A percentile compares a stretch with the other conserved stretches of the same genome.
phyloP scores from a whole-genome alignment of 2,888 invertebrate genomes.

The Unio pictorum region DNA sequence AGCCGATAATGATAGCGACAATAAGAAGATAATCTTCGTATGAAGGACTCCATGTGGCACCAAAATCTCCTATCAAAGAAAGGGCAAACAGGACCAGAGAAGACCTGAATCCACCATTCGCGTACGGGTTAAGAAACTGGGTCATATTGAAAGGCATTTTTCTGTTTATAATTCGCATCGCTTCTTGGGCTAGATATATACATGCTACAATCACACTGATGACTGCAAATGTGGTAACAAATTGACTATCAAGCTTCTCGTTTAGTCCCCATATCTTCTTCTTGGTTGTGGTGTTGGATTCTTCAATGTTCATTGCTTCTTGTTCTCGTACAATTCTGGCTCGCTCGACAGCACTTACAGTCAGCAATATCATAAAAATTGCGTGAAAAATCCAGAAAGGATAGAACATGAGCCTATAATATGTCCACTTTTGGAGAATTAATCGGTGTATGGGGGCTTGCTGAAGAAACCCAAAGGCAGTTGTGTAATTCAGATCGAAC shows the following conservation, averaged over 20 bases:
- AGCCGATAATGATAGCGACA: too few relatives aligned
- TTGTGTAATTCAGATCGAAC: constrained; percentile 33
- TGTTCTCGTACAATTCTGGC: constrained; percentile 1
- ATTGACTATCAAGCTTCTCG: constrained; percentile 10
- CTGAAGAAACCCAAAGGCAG: constrained; percentile 43
- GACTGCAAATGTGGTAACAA: constrained; percentile 21
- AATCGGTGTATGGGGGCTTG: constrained; percentile 35
- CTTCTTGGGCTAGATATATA: constrained; percentile 21
- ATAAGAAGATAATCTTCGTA: too few relatives aligned
- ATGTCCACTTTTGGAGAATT: constrained; percentile 45
- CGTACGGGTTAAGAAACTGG: constrained; percentile 29
- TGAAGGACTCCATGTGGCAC: too few relatives aligned
- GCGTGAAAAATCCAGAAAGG: constrained; percentile 40
- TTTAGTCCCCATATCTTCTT: constrained; percentile 6
- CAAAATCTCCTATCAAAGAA: constrained; percentile 35
- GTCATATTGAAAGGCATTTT: constrained; percentile 18
- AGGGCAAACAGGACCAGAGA: constrained; percentile 39
- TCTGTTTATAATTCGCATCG: constrained; percentile 11
- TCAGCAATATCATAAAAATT: constrained; percentile 32
- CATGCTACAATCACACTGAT: constrained; percentile 23
- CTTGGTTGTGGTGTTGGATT: constrained; percentile 7
- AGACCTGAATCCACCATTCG: constrained; percentile 41
- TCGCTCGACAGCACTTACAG: constrained; percentile 26
- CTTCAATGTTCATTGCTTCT: constrained; percentile 4
- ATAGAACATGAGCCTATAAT: constrained; percentile 31